Percentiles rank a stretch among this genome's conserved stretches.
Evolutionary conservation across 2,113 vertebrate genomes (phyloP).

Genomic region (Ivindomyrus marchei): DNA sequence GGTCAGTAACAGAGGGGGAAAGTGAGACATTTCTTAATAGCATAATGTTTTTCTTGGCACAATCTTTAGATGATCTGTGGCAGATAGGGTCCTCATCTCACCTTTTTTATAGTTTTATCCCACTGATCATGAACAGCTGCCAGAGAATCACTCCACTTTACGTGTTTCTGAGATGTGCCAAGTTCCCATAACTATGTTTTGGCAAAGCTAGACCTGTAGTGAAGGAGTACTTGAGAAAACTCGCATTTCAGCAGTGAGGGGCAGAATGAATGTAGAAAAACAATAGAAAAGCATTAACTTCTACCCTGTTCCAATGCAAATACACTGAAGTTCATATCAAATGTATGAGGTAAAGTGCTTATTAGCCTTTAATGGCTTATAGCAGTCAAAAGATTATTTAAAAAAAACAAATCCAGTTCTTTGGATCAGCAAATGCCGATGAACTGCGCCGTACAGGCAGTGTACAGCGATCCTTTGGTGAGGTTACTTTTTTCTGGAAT

Average conservation of each 20-base stretch:
- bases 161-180: background rate
- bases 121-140: background rate
- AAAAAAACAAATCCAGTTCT: background rate
- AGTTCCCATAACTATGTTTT: background rate
- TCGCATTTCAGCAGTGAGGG: background rate
- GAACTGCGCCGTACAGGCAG: background rate
- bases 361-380: constrained; percentile 15
- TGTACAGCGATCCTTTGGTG: background rate
- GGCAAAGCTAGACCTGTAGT: background rate
- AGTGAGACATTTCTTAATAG: background rate
- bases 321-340: constrained; percentile 1
- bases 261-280: background rate
- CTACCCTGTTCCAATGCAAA: constrained; percentile 14
- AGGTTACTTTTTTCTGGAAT: background rate
- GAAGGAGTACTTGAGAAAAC: background rate
- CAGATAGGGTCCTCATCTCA: background rate
- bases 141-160: background rate
- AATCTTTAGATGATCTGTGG: too few species aligned
- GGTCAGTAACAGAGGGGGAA: background rate
- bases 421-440: background rate
- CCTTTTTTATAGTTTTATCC: background rate
- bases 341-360: constrained; percentile 13
- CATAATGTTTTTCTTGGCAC: background rate
- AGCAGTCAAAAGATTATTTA: constrained; percentile 11
- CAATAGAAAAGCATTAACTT: constrained; percentile 16